Conservation (phyloP, 1,140 invertebrate species). For the Holcopasites calliopsidis region DNA sequence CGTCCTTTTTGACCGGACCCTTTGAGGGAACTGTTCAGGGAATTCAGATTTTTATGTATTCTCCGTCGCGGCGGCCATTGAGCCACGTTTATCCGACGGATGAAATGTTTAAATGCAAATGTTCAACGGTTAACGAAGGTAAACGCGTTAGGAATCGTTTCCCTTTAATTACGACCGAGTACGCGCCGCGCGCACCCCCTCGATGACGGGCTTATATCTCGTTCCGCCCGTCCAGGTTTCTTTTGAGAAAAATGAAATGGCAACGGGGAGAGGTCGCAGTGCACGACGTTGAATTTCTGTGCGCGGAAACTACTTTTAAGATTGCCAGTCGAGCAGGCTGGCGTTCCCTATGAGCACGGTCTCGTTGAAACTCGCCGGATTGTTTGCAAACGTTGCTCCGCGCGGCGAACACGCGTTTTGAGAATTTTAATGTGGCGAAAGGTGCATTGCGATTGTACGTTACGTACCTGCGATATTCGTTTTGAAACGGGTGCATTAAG, state of each 20-base stretch:
- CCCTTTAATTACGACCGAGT: constrained; percentile 6
- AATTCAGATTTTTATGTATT: constrained; percentile 40
- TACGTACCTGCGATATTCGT: neutral
- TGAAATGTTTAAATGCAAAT: constrained; percentile 41
- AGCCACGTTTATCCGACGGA: constrained; percentile 35
- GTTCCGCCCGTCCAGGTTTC: neutral
- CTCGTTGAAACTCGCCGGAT: neutral
- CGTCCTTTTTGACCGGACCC: constrained; percentile 33
- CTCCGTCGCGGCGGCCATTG: neutral
- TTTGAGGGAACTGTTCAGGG: constrained; percentile 21
- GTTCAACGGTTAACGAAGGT: constrained; percentile 1
- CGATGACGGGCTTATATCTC: neutral
- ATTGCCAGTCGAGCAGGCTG: neutral
- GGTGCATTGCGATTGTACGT: neutral
- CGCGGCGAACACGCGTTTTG: neutral
- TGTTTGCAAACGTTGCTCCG: neutral
- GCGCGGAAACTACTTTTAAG: neutral
- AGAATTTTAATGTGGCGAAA: neutral
- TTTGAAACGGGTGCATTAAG: neutral
- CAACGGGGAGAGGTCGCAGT: neutral
- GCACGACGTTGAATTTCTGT: constrained; percentile 7
- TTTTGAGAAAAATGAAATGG: neutral
- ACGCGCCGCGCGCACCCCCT: too few species aligned
- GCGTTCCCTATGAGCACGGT: neutral
- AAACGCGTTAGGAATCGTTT: constrained; percentile 34